phyloP scores from a whole-genome alignment of 2,113 vertebrate species.

The Lycocorax pyrrhopterus region DNA sequence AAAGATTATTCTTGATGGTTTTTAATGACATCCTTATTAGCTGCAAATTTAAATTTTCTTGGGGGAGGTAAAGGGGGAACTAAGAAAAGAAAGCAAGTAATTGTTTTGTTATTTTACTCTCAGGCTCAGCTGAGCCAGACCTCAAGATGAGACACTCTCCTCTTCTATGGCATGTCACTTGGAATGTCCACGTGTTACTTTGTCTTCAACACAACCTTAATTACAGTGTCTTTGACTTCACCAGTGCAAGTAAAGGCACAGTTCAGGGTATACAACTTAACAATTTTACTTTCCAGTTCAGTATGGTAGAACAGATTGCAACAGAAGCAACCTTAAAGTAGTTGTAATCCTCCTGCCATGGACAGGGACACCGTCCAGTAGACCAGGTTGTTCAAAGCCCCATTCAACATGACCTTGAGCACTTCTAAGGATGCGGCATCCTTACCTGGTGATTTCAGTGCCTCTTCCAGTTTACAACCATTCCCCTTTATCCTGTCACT shows the following conservation, averaged over 20 bases:
- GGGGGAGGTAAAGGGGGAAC: fast-evolving
- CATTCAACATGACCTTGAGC: not conserved
- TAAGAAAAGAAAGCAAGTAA: not conserved
- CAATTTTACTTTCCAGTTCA: not conserved
- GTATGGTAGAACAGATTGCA: not conserved
- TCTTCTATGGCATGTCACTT: not conserved
- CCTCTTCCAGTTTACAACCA: not conserved
- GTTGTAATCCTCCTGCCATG: not conserved
- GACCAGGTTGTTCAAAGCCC: not conserved
- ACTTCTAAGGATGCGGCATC: not conserved
- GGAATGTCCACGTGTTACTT: not conserved
- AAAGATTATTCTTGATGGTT: not conserved
- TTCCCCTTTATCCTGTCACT: not conserved
- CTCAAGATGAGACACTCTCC: not conserved
- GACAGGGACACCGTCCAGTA: not conserved
- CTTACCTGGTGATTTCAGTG: not conserved
- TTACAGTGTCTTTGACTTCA: not conserved
- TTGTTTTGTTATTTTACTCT: not conserved
- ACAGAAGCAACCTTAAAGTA: not conserved
- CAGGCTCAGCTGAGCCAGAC: not conserved
- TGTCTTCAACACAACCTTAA: not conserved
- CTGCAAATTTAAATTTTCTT: not conserved
- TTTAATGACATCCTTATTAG: not conserved
- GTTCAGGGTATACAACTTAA: not conserved
- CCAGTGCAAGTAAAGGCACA: not conserved